Evolutionary conservation across 2,888 invertebrate species (phyloP), one percentile per base, ranked within the genome.

Genomic region (Xestobium rufovillosum): DNA sequence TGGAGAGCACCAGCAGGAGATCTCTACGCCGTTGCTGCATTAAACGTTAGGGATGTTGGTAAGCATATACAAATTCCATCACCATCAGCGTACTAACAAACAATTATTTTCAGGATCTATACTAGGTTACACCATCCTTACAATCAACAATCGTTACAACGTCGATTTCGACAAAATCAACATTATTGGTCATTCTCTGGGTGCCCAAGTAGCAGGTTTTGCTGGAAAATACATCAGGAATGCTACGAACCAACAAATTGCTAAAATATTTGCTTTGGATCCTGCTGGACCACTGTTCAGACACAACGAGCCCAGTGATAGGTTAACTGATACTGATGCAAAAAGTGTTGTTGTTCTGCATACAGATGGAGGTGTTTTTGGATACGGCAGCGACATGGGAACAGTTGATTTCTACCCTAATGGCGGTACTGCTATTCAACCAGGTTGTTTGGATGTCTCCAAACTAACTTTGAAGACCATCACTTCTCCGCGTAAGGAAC

Each of bases 391-490:
- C 10, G 33, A 32, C 3, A 25, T 33, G 13, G 40, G 40, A 9
- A 36, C 40, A 14, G 25, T 33, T 6, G 40, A 40, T 27, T 40
- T 40, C 25, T 40, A 26, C 12, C 36, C 40, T 2, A 40, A 40
- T 34, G 36, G 36, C n/a, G 40, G 40, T 14, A 33, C 14, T 17
- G 26, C 35, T 13, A n/a, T 19, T 6, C 40, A 40, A 32, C 40
- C 36, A 14, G 36, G 40, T 3, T 37, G 40, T 25, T 6, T 10
- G 10, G 14, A 8, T 8, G 10, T 31, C 8, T 6, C 23, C 8
- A 9, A 6, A 4, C 11, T n/a, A 27, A 6, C 11, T 6, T 9
- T 27, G 4, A n/a, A n/a, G 27, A 27, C 6, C 6, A n/a, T 8
- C 4, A 27, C 11, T 9, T 27, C n/a, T 11, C 4, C 9, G 4